These are phyloP conservation scores for Ips nitidus DNA, from an alignment of 1,140 invertebrate genomes.

Conservation along the genomic window DNA sequence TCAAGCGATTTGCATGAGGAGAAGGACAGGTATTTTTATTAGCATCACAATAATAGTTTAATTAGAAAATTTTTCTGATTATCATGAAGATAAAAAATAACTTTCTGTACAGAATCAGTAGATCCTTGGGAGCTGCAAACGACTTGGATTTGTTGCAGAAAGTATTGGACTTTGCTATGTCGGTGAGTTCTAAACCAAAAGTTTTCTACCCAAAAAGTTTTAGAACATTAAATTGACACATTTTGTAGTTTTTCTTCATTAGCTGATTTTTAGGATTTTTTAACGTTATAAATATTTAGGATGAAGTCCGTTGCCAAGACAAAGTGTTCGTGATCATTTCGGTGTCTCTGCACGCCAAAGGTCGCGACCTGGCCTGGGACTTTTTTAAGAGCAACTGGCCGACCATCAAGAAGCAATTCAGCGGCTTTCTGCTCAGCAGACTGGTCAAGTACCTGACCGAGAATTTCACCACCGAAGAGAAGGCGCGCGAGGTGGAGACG, in stretches of 20 bases:
- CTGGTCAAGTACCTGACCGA: constrained; percentile 86
- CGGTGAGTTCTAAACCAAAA: too few relatives aligned
- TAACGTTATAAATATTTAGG: constrained; percentile 54
- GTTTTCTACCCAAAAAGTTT: constrained; percentile 32
- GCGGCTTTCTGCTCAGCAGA: constrained; percentile 76
- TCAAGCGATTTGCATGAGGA: constrained; percentile 89
- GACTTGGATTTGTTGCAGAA: constrained; percentile 70
- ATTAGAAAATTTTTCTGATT: neutral
- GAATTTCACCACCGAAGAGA: constrained; percentile 82
- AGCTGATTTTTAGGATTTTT: neutral
- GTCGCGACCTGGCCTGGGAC: constrained; percentile 84
- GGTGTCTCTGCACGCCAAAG: constrained; percentile 73
- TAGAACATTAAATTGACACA: neutral
- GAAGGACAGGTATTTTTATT: constrained; percentile 63
- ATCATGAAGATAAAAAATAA: neutral
- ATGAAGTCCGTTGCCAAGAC: constrained; percentile 90
- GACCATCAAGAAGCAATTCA: constrained; percentile 73
- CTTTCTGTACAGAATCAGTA: constrained; percentile 62
- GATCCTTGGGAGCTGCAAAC: constrained; percentile 75
- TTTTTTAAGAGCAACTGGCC: constrained; percentile 88
- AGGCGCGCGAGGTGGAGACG: constrained; percentile 76
- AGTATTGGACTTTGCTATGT: constrained; percentile 88
- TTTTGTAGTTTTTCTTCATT: neutral
- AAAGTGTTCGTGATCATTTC: constrained; percentile 86
- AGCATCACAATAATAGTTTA: neutral